Conservation (phyloP, 2,888 invertebrate species). For the Oligia fasciuncula region DNA sequence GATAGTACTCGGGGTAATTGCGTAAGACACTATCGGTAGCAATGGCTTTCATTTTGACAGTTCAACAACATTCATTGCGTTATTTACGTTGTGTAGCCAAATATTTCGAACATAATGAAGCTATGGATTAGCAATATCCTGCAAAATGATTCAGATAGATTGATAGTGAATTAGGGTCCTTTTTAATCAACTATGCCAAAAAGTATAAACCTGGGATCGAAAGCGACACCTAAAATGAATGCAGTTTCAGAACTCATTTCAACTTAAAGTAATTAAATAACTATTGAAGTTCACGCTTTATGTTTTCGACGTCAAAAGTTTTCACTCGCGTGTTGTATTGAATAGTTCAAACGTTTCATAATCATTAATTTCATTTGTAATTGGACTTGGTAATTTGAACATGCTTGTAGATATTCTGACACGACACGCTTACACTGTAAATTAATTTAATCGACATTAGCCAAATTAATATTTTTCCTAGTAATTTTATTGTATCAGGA, state of each 20-base stretch:
- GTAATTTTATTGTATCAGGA: slow-evolving; percentile 6
- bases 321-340: slow-evolving; percentile 13
- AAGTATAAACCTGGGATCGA: not conserved
- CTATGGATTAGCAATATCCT: not conserved
- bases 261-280: not conserved
- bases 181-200: not conserved
- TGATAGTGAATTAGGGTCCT: not conserved
- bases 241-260: slow-evolving; percentile 16
- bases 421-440: slow-evolving; percentile 2
- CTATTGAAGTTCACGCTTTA: slow-evolving; percentile 15
- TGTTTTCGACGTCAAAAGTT: slow-evolving; percentile 8
- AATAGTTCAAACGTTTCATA: slow-evolving; percentile 27
- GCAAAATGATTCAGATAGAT: not conserved
- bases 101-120: not conserved
- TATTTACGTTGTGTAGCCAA: not conserved
- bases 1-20: not conserved
- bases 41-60: not conserved
- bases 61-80: not conserved
- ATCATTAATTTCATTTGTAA: slow-evolving; percentile 28
- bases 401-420: slow-evolving; percentile 22
- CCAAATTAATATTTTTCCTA: slow-evolving; percentile 25
- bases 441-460: slow-evolving; percentile 20
- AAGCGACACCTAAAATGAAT: not conserved
- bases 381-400: slow-evolving; percentile 30
- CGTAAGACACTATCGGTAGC: not conserved